Percentiles rank a stretch among this genome's conserved stretches.
Conservation (phyloP, 2,113 vertebrate species). For the Xyliphius kryptos region DNA sequence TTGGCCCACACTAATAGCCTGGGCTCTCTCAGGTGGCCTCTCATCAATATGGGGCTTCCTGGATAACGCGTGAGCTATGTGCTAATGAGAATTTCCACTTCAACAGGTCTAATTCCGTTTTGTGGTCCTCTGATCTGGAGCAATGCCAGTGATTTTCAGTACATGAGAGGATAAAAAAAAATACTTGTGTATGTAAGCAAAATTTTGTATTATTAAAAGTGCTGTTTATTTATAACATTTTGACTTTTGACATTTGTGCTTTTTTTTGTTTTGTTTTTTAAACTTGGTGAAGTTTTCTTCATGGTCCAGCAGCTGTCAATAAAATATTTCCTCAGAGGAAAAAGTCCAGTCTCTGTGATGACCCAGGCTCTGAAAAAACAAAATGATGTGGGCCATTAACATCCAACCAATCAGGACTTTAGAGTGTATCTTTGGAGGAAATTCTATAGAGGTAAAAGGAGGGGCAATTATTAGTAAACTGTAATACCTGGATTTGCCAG, state of each 20-base stretch:
- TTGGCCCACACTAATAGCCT: slow-evolving; percentile 62
- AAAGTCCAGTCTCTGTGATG: slow-evolving; percentile 3
- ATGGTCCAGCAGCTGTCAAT: background rate
- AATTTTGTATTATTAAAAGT: background rate
- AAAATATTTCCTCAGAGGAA: slow-evolving; percentile 6
- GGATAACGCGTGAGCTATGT: slow-evolving; percentile 50
- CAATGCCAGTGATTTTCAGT: background rate
- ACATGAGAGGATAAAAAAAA: background rate
- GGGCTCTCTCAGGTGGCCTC: slow-evolving; percentile 59
- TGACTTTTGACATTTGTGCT: background rate
- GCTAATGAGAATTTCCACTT: slow-evolving; percentile 62
- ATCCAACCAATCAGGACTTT: background rate
- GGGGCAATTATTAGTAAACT: too few relatives aligned
- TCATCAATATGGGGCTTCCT: slow-evolving; percentile 61
- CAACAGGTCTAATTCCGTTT: slow-evolving; percentile 20
- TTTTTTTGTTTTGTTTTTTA: background rate
- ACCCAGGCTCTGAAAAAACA: background rate
- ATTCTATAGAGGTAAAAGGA: background rate
- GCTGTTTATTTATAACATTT: background rate
- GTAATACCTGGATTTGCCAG: too few relatives aligned
- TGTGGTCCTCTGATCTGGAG: background rate
- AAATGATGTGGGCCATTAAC: slow-evolving; percentile 1
- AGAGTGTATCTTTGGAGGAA: background rate
- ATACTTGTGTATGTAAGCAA: background rate
- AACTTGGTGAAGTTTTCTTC: background rate